Evolutionary conservation across 2,888 invertebrate genomes (phyloP).

Genomic region (Doris montereyensis): DNA sequence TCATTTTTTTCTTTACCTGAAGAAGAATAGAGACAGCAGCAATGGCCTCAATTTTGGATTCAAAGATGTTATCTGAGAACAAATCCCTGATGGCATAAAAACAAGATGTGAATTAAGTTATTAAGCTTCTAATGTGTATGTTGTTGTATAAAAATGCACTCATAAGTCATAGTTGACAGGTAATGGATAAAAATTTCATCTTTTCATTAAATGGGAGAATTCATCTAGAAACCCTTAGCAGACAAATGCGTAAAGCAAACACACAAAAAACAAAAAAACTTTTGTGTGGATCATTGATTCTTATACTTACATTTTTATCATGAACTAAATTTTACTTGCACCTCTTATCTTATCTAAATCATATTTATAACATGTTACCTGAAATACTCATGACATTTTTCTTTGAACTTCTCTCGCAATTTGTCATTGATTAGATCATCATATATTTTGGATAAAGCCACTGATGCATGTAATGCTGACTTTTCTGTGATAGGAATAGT

Average conservation of each 20-base stretch:
- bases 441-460: conserved; percentile 90
- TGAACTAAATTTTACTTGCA: too few relatives aligned
- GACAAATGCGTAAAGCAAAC: too few relatives aligned
- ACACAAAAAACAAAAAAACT: too few relatives aligned
- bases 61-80: conserved; percentile 87
- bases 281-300: too few relatives aligned
- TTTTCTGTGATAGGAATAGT: conserved; percentile 88
- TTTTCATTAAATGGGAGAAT: too few relatives aligned
- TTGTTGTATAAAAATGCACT: not conserved
- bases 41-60: conserved; percentile 87
- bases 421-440: conserved; percentile 96
- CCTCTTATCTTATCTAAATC: too few relatives aligned
- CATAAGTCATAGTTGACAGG: not conserved
- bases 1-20: too few relatives aligned
- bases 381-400: conserved; percentile 65
- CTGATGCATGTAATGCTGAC: conserved; percentile 91
- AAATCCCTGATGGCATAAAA: conserved; percentile 77
- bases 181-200: not conserved
- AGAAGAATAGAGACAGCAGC: conserved; percentile 91
- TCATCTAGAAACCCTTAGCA: too few relatives aligned
- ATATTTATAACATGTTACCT: too few relatives aligned
- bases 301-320: too few relatives aligned
- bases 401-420: conserved; percentile 68
- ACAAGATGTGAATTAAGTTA: too few relatives aligned
- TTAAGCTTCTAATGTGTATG: too few relatives aligned